A percentile compares a stretch with the other conserved stretches of the same genome.
phyloP scores from a whole-genome alignment of 2,888 invertebrate genomes.

The Eupithecia subfuscata region DNA sequence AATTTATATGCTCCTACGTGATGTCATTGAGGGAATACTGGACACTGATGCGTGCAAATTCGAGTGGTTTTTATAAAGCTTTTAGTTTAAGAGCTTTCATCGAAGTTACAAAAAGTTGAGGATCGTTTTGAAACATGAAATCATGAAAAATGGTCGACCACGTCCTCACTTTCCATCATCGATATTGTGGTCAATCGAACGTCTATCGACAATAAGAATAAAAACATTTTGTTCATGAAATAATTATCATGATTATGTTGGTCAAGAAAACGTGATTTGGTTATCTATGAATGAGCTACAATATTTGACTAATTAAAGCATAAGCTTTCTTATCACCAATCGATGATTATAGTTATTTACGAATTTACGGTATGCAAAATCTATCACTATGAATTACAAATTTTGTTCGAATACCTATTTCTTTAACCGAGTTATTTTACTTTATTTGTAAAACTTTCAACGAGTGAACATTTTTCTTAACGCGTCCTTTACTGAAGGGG shows the following conservation, averaged over 20 bases:
- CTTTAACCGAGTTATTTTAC: background rate
- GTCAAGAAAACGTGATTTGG: no score
- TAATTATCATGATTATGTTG: no score
- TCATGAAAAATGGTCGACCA: no score
- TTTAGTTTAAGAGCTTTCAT: background rate
- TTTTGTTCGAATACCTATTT: background rate
- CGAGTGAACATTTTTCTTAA: background rate
- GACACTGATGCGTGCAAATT: background rate
- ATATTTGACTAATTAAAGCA: no score
- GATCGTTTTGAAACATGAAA: background rate
- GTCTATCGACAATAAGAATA: no score
- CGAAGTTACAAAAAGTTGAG: background rate
- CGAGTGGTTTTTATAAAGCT: background rate
- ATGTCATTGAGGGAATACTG: conserved; percentile 20
- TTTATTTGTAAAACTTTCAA: background rate
- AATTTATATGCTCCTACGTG: conserved; percentile 44
- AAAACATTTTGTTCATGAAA: no score
- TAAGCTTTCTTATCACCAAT: no score
- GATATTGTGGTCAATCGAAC: no score
- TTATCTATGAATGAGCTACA: no score
- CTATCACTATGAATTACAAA: background rate
- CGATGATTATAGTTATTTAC: no score
- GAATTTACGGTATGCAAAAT: no score
- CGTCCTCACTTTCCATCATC: no score
- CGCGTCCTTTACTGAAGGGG: background rate